Base-by-base conservation (phyloP, 1,140 invertebrate genomes). In the Paraescarpia echinospica region DNA sequence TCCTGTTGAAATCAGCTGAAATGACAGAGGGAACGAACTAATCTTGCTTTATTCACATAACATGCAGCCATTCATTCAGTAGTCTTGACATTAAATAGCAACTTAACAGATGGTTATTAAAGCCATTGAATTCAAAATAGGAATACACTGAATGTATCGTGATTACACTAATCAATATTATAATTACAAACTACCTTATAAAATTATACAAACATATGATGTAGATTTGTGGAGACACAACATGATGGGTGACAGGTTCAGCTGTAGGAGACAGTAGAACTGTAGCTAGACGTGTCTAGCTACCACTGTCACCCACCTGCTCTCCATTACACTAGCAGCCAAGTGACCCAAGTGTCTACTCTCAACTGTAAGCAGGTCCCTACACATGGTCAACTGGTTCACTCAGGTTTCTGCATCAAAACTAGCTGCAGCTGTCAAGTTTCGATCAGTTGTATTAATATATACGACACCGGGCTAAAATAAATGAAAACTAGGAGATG, bases 1-100 rank as follows among this genome's bases (percentile, higher is more conserved):
- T 77, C 59, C 59, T 77, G 59, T 77, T 77, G 59, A 77, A 77
- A 77, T 77, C 59, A 77, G 59, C 59, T 77, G 59, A 77, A 77
- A 77, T 77, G 59, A 77, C 59, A 77, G 59, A 77, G 2, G 27
- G 59, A 77, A 77, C 22, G 59, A 77, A 31, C 9, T 27, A 77
- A 77, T 77, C 9, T 77, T 31, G 59, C 59, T 77, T 77, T 77
- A 77, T 77, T 77, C 59, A 77, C 27, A 77, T 77, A 77, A 77
- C 59, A 77, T 77, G 59, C 59, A 77, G 27, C 59, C 59, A 27
- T 77, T 31, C 59, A 77, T 77, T 77, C 59, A 77, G 2, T 18
- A 77, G 59, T 77, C 27, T 77, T 77, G 9, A 77, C 59, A 77
- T 77, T 14, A 77, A 77, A 77, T 31, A 77, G 59, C 59, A 77